Conservation (phyloP, 1,140 invertebrate species). For the Globodera rostochiensis region DNA sequence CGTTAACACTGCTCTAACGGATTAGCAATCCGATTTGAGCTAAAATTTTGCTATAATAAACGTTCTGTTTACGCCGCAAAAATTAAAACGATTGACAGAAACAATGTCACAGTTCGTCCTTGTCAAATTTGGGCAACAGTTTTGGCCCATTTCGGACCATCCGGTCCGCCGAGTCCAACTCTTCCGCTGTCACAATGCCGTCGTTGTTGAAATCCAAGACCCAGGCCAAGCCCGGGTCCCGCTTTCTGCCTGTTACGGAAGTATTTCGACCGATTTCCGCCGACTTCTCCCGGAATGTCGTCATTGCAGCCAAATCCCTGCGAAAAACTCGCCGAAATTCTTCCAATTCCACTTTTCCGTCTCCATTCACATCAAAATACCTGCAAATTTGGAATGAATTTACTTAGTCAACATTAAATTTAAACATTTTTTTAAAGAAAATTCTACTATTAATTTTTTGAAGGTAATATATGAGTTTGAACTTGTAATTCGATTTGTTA, state of each 20-base stretch:
- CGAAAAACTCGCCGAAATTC: constrained; percentile 56
- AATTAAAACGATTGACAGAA: background rate
- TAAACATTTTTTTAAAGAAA: too few relatives aligned
- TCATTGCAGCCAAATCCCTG: constrained; percentile 54
- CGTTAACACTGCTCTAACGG: too few relatives aligned
- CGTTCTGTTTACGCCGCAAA: too few relatives aligned
- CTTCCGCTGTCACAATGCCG: constrained; percentile 54
- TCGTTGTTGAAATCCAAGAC: constrained; percentile 65
- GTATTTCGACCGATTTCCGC: constrained; percentile 17
- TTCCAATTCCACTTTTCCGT: constrained; percentile 44
- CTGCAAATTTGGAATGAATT: constrained; percentile 31
- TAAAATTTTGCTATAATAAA: too few relatives aligned
- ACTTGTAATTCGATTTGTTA: too few relatives aligned
- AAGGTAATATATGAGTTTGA: too few relatives aligned
- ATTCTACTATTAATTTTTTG: too few relatives aligned
- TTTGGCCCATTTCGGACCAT: constrained; percentile 40
- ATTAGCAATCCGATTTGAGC: too few relatives aligned
- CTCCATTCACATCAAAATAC: constrained; percentile 60
- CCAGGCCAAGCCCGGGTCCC: constrained; percentile 64
- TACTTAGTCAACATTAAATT: too few relatives aligned
- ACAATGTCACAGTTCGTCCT: constrained; percentile 47
- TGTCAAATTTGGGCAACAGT: constrained; percentile 42
- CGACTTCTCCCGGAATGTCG: constrained; percentile 32
- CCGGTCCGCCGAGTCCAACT: constrained; percentile 44
- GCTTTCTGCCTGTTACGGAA: constrained; percentile 26